Evolutionary conservation across 2,113 vertebrate genomes (phyloP).

Genomic region (Mionectes macconnelli): DNA sequence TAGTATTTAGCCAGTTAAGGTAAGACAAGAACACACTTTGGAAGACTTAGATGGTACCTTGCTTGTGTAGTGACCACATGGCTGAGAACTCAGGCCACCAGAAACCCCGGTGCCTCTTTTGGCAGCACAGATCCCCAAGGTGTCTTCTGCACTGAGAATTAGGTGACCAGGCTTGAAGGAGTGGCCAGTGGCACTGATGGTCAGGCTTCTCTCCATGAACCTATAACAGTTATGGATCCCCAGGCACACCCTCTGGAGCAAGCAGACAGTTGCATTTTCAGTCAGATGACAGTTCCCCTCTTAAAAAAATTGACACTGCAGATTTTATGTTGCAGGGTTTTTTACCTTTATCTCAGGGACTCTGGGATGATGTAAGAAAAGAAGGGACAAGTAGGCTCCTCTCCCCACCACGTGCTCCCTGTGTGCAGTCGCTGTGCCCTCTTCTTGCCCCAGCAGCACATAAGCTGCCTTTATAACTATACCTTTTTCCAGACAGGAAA

Average conservation of each 20-base stretch:
- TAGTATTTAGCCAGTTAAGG: not conserved
- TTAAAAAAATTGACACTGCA: not conserved
- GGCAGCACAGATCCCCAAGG: slow-evolving; percentile 62
- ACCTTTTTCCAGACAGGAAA: slow-evolving; percentile 35
- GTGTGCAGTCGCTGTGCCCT: not conserved
- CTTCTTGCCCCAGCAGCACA: slow-evolving; percentile 65
- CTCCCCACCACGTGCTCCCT: slow-evolving; percentile 18
- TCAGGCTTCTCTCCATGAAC: slow-evolving; percentile 76
- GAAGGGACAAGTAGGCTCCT: slow-evolving; percentile 72
- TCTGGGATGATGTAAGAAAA: slow-evolving; percentile 70
- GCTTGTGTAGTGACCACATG: slow-evolving; percentile 69
- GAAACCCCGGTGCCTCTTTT: slow-evolving; percentile 54
- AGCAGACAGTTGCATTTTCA: not conserved
- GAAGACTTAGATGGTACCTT: slow-evolving; percentile 12
- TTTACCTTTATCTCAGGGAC: slow-evolving; percentile 47
- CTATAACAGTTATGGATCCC: slow-evolving; percentile 78
- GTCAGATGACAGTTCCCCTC: not conserved
- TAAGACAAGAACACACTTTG: not conserved
- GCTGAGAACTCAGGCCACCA: slow-evolving; percentile 59
- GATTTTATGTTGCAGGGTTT: not conserved
- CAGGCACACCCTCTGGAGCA: slow-evolving; percentile 49
- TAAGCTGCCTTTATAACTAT: slow-evolving; percentile 31
- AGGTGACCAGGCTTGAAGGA: slow-evolving; percentile 36
- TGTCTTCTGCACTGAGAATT: slow-evolving; percentile 56
- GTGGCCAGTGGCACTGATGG: slow-evolving; percentile 68